phyloP scores from a whole-genome alignment of 1,140 invertebrate genomes.

The Microvelia longipes region DNA sequence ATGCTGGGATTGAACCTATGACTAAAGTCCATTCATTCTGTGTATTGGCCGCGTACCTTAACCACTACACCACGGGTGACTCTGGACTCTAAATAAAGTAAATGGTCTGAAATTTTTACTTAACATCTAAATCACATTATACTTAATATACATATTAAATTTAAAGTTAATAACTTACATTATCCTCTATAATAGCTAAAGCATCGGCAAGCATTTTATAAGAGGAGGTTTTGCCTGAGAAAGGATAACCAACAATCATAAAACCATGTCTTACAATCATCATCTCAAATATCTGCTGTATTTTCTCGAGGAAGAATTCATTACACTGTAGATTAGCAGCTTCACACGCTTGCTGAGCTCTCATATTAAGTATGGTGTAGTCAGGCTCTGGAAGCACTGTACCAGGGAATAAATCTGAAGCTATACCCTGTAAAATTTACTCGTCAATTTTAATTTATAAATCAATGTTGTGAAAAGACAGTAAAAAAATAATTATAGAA shows the following conservation, averaged over 20 bases:
- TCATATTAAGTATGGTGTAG: conserved; percentile 40
- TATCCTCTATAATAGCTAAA: conserved; percentile 61
- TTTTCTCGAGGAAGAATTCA: conserved; percentile 72
- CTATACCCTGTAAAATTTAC: conserved; percentile 68
- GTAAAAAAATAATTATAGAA: neutral
- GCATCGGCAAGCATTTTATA: conserved; percentile 64
- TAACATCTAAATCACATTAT: too few species aligned
- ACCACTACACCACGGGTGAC: too few species aligned
- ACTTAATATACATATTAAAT: too few species aligned
- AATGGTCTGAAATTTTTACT: too few species aligned
- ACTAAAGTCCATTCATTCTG: too few species aligned
- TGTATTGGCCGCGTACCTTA: too few species aligned
- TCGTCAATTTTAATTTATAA: conserved; percentile 12
- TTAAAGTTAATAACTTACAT: conserved; percentile 44
- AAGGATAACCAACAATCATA: conserved; percentile 83
- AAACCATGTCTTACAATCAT: conserved; percentile 80
- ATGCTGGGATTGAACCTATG: too few species aligned
- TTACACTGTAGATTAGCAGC: conserved; percentile 67
- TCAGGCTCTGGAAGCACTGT: conserved; percentile 57
- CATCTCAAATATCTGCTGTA: conserved; percentile 90
- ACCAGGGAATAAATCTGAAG: conserved; percentile 80
- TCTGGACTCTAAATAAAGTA: too few species aligned
- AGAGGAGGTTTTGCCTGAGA: conserved; percentile 67
- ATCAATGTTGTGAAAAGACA: neutral
- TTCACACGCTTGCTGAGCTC: conserved; percentile 45